Evolutionary conservation across 2,797 vertebrate genomes (phyloP), one percentile per base, ranked within the genome.

Genomic region (Bovichtus diacanthus): DNA sequence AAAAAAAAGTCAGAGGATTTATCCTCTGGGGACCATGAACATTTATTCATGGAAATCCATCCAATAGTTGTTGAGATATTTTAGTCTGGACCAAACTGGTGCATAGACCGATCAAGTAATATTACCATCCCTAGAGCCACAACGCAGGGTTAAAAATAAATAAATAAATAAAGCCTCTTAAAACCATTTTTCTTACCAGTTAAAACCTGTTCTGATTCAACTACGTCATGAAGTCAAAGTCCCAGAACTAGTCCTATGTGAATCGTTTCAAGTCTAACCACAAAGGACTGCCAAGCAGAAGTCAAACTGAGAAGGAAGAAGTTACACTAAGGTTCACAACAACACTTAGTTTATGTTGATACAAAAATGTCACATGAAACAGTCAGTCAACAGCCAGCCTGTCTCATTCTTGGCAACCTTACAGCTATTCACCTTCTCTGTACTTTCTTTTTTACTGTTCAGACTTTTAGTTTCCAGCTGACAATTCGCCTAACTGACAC

Each of bases 391-490:
- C 39, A 68, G 39, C 47, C 29, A n/a, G 9, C 13, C 19, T 5
- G 19, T 18, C 15, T 38, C 15, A 2, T 16, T 70, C 53, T 68
- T 78, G 25, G 54, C 38, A 39, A 18, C 3, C 10, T 65, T 29
- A 23, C 54, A 59, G 29, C 29, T 9, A 25, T 49, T 21, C 18
- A 43, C 38, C 23, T 23, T 36, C 34, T 53, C 15, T 62, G 65
- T 58, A 46, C 65, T 69, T 70, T 29, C 50, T 54, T 15, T 39
- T 65, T 69, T 70, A 29, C 50, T 54, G 15, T 39, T 62, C 38
- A 43, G 9, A 49, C 43, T 23, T 78, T 51, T 5, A 41, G 31
- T 13, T 68, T 58, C 62, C 49, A 66, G n/a, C 25, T 25, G 23
- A 47, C 41, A 54, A 54, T 19, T 72, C 39, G 39, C 18, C 23